These are phyloP conservation scores for Pelagia noctiluca DNA, from an alignment of 30 jellyfish, hydroid and myxozoan species.

Conservation along the genomic window DNA sequence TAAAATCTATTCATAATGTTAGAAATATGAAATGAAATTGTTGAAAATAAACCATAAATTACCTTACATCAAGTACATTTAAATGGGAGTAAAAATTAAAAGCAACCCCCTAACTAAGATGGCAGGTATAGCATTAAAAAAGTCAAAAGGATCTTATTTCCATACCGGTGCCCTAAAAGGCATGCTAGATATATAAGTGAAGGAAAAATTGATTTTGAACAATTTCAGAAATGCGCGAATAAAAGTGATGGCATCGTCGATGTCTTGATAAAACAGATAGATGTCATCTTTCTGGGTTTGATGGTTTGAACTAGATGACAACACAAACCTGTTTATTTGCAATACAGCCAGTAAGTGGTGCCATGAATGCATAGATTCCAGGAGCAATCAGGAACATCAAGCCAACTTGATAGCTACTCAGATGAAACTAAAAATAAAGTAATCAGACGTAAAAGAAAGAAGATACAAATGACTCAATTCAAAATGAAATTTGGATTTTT, in stretches of 20 bases:
- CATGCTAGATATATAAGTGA: neutral
- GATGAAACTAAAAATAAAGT: conserved; percentile 10
- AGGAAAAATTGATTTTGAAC: neutral
- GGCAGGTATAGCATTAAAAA: no score
- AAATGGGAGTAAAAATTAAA: no score
- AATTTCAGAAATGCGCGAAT: neutral
- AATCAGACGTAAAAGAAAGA: neutral
- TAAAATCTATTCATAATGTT: no score
- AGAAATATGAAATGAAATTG: no score
- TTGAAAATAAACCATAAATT: no score
- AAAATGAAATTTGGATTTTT: no score
- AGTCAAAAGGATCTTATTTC: neutral
- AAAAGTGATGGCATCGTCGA: neutral
- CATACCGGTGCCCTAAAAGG: neutral
- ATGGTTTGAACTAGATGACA: no score
- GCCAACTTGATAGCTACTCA: conserved; percentile 65
- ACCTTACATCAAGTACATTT: no score
- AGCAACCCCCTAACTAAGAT: no score
- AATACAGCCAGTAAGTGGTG: conserved; percentile 47
- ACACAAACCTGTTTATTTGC: neutral
- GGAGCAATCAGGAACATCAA: conserved; percentile 73
- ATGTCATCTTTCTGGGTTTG: no score
- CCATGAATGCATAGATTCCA: conserved; percentile 66
- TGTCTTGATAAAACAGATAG: neutral
- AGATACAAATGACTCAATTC: no score